These are phyloP conservation scores for Glossophaga mutica DNA, from an alignment of 2,797 vertebrate species.

Conservation along the genomic window DNA sequence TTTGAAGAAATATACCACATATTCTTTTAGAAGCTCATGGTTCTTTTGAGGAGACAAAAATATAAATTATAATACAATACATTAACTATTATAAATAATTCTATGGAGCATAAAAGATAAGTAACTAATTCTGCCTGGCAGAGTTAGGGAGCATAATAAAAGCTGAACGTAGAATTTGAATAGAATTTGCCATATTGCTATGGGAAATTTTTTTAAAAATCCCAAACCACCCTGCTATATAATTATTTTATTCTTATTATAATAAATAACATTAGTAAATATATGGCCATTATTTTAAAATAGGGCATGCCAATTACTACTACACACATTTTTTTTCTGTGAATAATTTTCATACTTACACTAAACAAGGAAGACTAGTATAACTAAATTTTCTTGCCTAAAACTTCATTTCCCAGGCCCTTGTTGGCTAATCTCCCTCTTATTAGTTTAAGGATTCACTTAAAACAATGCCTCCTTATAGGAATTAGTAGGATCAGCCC, in stretches of 20 bases:
- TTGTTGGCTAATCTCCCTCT: background rate
- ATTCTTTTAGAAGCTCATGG: background rate
- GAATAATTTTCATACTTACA: background rate
- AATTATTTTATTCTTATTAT: constrained; percentile 12
- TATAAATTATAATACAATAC: background rate
- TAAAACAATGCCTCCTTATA: background rate
- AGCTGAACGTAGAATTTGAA: background rate
- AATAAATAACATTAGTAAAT: background rate
- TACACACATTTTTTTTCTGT: background rate
- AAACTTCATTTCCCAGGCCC: background rate
- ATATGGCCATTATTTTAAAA: background rate
- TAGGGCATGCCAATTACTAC: background rate
- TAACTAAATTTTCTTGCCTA: background rate
- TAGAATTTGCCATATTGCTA: background rate
- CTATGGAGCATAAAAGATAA: constrained; percentile 1
- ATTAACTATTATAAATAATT: background rate
- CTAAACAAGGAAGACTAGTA: background rate
- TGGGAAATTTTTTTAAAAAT: constrained; percentile 20
- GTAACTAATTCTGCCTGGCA: constrained; percentile 5
- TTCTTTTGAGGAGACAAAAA: background rate
- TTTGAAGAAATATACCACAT: background rate
- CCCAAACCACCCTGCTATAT: background rate
- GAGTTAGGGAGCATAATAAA: background rate
- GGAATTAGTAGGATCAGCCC: background rate
- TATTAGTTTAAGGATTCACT: background rate